Conservation (phyloP, 35 echinoderm and acorn worm species). For the Lytechinus variegatus region DNA sequence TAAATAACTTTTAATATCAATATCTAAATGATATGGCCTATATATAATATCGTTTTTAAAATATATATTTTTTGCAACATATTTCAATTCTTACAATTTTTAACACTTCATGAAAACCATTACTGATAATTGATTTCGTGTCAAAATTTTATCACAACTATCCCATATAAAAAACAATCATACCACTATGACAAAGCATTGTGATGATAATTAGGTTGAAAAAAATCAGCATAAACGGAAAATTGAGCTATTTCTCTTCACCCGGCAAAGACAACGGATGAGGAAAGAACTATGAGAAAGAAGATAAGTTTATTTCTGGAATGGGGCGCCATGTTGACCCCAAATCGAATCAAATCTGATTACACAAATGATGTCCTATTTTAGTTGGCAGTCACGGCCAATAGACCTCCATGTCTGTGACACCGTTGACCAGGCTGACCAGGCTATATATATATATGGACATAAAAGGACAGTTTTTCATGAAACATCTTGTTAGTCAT, state of each 20-base stretch:
- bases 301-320: not conserved
- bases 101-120: no score
- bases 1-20: no score
- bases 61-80: no score
- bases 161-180: not conserved
- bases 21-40: no score
- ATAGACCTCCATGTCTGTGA: not conserved
- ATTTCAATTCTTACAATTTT: no score
- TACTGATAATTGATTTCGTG: no score
- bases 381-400: constrained; percentile 1
- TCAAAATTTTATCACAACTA: not conserved
- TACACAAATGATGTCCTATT: constrained; percentile 12
- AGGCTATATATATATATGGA: no score
- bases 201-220: not conserved
- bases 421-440: not conserved
- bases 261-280: not conserved
- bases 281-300: not conserved
- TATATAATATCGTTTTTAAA: no score
- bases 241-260: not conserved
- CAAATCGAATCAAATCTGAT: not conserved
- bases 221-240: not conserved
- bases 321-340: not conserved
- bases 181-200: not conserved
- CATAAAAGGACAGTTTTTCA: no score
- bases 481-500: no score